Base-by-base conservation (phyloP, 2,797 vertebrate species). In the Gorsachius magnificus region DNA sequence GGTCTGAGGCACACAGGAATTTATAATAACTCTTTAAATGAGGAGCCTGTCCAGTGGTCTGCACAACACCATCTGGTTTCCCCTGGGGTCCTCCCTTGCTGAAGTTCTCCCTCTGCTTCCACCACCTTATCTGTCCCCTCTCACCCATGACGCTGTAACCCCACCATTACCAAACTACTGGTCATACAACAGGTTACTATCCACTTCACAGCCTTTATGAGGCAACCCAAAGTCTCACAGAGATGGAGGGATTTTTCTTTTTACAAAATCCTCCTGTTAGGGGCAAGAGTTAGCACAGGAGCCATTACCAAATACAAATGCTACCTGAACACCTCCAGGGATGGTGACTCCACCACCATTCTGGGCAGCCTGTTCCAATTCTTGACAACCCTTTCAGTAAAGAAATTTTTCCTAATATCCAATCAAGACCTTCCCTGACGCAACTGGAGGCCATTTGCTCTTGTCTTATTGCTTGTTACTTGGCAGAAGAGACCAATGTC, bases 71-170 rank as follows among this genome's bases (percentile, higher is more conserved):
- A 2, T 29, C 18, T 66, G 50, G 33, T 80, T 83, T 56, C 13
- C 25, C 36, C 26, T 1, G 0, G 21, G 10, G 5, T 8, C 20
- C 15, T 69, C 21, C 22, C 38, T 65, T 0, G 0, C 17, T 64
- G 82, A 68, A 78, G 57, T 10, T 82, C n/a, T 53, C 56, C 9
- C 9, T 33, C 16, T 69, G 70, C 18, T 76, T 26, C 50, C 36
- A 51, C 13, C 43, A 19, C 16, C 46, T 89, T 33, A 13, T 46
- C 43, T 85, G 31, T 46, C 50, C 13, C n/a, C 58, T 41, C 38
- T 79, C 3, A 1, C 33, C 29, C 57, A 83, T 28, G 56, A 3
- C 28, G 38, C 13, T 4, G 10, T 29, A 76, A 65, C 3, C 19
- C 22, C 33, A 7, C 9, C 9, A 5, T 25, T 20, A 50, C n/a